Evolutionary conservation across 2,888 invertebrate genomes (phyloP), one percentile per base, ranked within the genome.

Genomic region (Chaetogeoica ovagalla): DNA sequence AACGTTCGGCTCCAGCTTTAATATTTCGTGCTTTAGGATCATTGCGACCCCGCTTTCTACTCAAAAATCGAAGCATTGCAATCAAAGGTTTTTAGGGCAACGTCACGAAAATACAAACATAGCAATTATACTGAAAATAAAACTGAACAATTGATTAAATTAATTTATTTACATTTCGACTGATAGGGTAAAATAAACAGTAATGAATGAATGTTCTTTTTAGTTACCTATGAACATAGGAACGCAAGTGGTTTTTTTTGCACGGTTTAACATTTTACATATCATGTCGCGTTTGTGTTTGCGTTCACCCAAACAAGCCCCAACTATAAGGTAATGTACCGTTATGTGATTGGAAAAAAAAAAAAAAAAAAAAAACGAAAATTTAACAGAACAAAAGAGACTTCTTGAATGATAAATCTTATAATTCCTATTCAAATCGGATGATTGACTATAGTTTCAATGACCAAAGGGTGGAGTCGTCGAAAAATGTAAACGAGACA

Each of bases 31-130:
- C 88, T 91, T 85, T 85, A 82, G 85, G 85, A 81, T 85, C 85
- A 83, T 85, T 85, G 82, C 86, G 85, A 82, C 86, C 86, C 83
- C 85, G 86, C 83, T 93, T 90, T 85, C 93, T 90, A 86, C 93
- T 94, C 84, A 94, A 88, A 87, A 94, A 94, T 85, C 94, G 90
- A 87, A 94, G 89, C 94, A 94, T 94, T 88, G 87, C 89, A 39
- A 68, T 62, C 5, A 8, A 5, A 48, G 7, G 59, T 48, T 30
- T n/a, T 59, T n/a, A 30, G 30, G 19, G 0, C 15, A 48, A 68
- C 59, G 66, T 76, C 66, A 81, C 15, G 73, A 70, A 2, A 65
- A 43, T 17, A 52, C 17, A 57, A 66, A 43, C 71, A 72, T 72
- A 9, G 4, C 57, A 66, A 19, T n/a, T 63, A 63, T n/a, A 55